Base-by-base conservation (phyloP, 2,888 invertebrate genomes). In the Siphlonurus alternatus region DNA sequence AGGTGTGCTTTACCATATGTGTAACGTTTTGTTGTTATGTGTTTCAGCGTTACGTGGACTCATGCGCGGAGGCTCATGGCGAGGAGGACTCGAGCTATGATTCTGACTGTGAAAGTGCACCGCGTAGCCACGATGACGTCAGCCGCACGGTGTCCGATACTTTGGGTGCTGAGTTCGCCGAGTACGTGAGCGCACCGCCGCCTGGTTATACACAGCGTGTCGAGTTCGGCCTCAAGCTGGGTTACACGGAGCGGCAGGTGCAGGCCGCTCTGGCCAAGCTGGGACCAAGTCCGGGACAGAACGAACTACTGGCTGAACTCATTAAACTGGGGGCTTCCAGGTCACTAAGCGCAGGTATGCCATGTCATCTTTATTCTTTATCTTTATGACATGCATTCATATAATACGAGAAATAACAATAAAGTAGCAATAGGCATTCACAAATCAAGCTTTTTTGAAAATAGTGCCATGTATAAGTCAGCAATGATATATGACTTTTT, bases 151-250 rank as follows among this genome's bases (percentile, higher is more conserved):
- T 86, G 24, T 90, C 90, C 62, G 91, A 91, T 74, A 92, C 92
- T 1, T 80, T 92, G 71, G 88, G 86, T 15, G 89, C 88, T 2
- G 92, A 92, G 77, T 91, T 87, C 74, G 88, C 87, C 18, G 90
- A 90, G 73, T 90, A 91, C 74, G 86, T 90, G 70, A 85, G 85
- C 63, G 72, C 68, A 64, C 71, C 70, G 1, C 67, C 71, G 25
- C 70, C 73, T 19, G 23, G 71, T n/a, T 80, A 80, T 71, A 78
- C 78, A 70, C 81, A 83, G 62, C 82, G 89, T 72, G 86, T 93
- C 67, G 93, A 95, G 76, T 95, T 94, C 74, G 94, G 92, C 0
- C 80, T 93, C 64, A 94, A 93, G 76, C 78, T 96, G 68, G 96
- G 96, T 56, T 97, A 95, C 76, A 88, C 91, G 0, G 94, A 95